A percentile compares a stretch with the other conserved stretches of the same genome.
Conservation (phyloP, 1,140 invertebrate species). For the Chymomyza costata region DNA sequence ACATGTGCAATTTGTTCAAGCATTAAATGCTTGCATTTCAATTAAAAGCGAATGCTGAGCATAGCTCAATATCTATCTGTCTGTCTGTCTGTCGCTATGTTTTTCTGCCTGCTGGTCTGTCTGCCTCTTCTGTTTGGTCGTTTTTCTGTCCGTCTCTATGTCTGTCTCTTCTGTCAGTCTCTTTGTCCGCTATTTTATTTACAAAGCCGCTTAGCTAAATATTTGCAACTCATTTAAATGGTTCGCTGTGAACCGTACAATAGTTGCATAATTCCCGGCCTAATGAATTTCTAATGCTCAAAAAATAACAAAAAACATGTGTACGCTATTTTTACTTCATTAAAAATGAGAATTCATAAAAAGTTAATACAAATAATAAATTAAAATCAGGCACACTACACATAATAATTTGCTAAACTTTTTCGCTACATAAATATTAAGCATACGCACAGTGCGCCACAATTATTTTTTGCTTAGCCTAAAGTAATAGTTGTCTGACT, state of each 20-base stretch:
- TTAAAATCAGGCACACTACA: slow-evolving; percentile 27
- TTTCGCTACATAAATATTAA: too few relatives aligned
- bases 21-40: too few relatives aligned
- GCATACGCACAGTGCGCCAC: slow-evolving; percentile 55
- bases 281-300: slow-evolving; percentile 20
- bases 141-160: not conserved
- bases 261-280: too few relatives aligned
- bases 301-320: slow-evolving; percentile 11
- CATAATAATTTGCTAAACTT: slow-evolving; percentile 36
- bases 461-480: too few relatives aligned
- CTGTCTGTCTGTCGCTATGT: slow-evolving; percentile 22
- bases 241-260: too few relatives aligned
- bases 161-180: not conserved
- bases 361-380: slow-evolving; percentile 47
- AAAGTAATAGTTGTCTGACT: too few relatives aligned
- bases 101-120: slow-evolving; percentile 8
- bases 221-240: slow-evolving; percentile 44
- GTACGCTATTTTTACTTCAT: slow-evolving; percentile 40
- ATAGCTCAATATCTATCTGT: slow-evolving; percentile 6
- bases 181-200: too few relatives aligned
- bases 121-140: not conserved
- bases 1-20: too few relatives aligned
- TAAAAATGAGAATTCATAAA: slow-evolving; percentile 38
- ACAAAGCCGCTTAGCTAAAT: slow-evolving; percentile 2
- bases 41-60: not conserved